Evolutionary conservation across 2,113 vertebrate species (phyloP), one percentile per base, ranked within the genome.

Genomic region (Oxyura jamaicensis): DNA sequence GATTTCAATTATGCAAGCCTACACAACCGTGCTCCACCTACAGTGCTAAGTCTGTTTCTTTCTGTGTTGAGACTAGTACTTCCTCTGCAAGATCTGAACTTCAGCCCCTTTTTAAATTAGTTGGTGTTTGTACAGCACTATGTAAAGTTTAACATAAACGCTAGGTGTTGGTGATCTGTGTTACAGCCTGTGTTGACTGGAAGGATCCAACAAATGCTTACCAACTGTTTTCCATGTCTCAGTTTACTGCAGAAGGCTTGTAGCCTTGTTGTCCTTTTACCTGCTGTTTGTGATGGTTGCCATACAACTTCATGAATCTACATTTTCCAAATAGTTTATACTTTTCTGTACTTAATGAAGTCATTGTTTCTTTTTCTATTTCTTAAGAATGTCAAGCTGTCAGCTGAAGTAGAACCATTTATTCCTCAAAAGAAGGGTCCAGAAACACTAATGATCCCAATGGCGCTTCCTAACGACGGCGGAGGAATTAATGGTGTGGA

Each of bases 381-480:
- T 95, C 87, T 95, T 42, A 97, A 99, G 99, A 99, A 99, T 98
- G 98, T 99, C 97, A 99, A 99, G 97, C 98, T 99, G 85, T 99
- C 99, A 88, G 99, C 99, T 77, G 99, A 99, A 98, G 99, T 99
- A 87, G 99, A 99, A 96, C 99, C 99, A 6, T 99, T 99, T 97
- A 98, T 99, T 98, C 99, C 99, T 84, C 99, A 99, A 98, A 99
- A 99, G 98, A 99, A 99, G 98, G 98, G 98, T 96, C 96, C 98
- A 31, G 99, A 99, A 93, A 98, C 98, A n/a, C 95, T 98, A 85
- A 96, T 99, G 96, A 98, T 99, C 95, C 98, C 98, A 83, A 99
- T 99, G 99, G 98, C 98, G 31, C 98, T 99, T 86, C 98, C 99
- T 85, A 98, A 98, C 1, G 99, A 99, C 25, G 97, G 94, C 10